Base-by-base conservation (phyloP, 2,888 invertebrate genomes). In the Biston stratarius region DNA sequence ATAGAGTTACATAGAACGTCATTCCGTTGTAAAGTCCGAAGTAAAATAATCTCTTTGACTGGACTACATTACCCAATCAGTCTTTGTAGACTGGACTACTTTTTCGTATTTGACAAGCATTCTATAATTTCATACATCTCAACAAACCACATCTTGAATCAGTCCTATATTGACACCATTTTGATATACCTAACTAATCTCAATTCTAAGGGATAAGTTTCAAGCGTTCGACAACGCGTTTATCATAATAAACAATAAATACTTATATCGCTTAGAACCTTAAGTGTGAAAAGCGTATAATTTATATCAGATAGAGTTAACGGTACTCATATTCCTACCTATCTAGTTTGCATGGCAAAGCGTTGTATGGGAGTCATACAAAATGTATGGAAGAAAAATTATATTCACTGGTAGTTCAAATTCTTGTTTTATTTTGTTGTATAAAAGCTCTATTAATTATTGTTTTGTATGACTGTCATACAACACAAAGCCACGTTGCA, bases 241-340 rank as follows among this genome's bases (percentile, higher is more conserved):
- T 59, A 66, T 61, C 60, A 70, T 64, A 49, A 77, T 75, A 79
- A 67, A 85, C 79, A 91, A 91, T 90, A 91, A 92, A 91, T 91
- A 91, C 90, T 90, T 89, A 89, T 87, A 90, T 80, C 89, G 88
- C 89, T 91, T 90, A 91, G 88, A 87, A 91, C 89, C 91, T 90
- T 91, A 91, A 85, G 86, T 91, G 87, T 90, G 88, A 89, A 86
- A 68, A 92, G 91, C 91, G 90, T 89, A 90, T 90, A 86, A 88
- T 86, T 88, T 84, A 86, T 83, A 83, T 84, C 84, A 83, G 83
- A 83, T 82, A 81, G 69, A 81, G 79, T 79, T 81, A 87, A 88
- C 85, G 83, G 65, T 84, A 83, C 86, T 88, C 90, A 87, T 40
- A 70, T 81, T 83, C 75, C 87, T 88, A 89, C 77, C 84, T 85